A percentile compares a stretch with the other conserved stretches of the same genome.
These are phyloP conservation scores for Myotis pilosus DNA, from an alignment of 2,797 vertebrate genomes.

Conservation along the genomic window DNA sequence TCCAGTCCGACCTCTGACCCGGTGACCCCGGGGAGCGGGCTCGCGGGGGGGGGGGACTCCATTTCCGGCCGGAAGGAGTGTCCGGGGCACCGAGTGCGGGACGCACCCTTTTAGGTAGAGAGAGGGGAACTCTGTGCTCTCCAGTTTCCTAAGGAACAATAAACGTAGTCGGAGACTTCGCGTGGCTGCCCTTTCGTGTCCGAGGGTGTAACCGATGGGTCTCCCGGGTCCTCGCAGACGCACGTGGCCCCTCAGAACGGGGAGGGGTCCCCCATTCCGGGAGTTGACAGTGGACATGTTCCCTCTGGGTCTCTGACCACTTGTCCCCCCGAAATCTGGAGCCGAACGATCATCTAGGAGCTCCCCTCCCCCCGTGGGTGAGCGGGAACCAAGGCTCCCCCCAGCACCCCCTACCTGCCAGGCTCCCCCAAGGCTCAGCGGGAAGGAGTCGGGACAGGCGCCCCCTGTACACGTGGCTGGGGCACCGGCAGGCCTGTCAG, in stretches of 20 bases:
- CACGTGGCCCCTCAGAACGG: rapidly evolving
- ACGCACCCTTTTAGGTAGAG: slow-evolving; percentile 72
- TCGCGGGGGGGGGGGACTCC: slow-evolving; percentile 72
- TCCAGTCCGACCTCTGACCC: slow-evolving; percentile 74
- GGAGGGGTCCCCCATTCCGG: too few relatives aligned
- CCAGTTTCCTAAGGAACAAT: slow-evolving; percentile 84
- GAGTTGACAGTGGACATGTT: not conserved
- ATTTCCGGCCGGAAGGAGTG: slow-evolving; percentile 68
- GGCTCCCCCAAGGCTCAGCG: not conserved
- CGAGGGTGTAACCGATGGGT: rapidly evolving
- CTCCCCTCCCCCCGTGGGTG: rapidly evolving
- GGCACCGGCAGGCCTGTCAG: not conserved
- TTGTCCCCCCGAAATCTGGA: rapidly evolving
- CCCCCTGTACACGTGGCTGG: rapidly evolving
- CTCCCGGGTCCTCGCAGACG: rapidly evolving
- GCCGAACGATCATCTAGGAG: not conserved
- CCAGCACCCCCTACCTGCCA: rapidly evolving
- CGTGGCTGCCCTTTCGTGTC: slow-evolving; percentile 37
- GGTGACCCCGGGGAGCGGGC: slow-evolving; percentile 67
- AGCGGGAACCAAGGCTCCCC: not conserved
- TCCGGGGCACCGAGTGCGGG: slow-evolving; percentile 64
- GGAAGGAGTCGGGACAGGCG: not conserved
- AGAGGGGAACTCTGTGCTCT: slow-evolving; percentile 84
- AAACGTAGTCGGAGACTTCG: slow-evolving; percentile 82
- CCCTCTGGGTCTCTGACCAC: rapidly evolving